A percentile compares a stretch with the other conserved stretches of the same genome.
These are phyloP conservation scores for Spondyliosoma cantharus DNA, from an alignment of 2,797 vertebrate genomes.

Conservation along the genomic window DNA sequence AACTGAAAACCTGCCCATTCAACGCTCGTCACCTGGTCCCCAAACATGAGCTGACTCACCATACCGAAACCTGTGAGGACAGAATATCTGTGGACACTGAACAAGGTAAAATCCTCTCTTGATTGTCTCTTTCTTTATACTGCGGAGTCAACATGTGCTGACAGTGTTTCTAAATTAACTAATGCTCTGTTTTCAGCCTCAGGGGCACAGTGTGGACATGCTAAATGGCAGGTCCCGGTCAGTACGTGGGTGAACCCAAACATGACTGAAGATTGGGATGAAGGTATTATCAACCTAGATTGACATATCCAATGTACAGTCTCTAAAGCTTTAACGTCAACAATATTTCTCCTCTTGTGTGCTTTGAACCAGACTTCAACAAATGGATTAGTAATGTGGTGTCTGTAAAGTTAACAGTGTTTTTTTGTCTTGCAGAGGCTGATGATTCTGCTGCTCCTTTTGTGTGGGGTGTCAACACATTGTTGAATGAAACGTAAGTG, in stretches of 20 bases:
- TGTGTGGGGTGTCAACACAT: constrained; percentile 71
- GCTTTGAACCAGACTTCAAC: not conserved
- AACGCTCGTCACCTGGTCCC: constrained; percentile 90
- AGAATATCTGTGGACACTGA: constrained; percentile 37
- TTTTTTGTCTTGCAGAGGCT: constrained; percentile 67
- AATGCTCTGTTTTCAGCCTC: constrained; percentile 34
- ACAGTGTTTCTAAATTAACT: not conserved
- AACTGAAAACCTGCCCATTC: constrained; percentile 89
- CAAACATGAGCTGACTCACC: constrained; percentile 83
- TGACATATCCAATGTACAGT: not conserved
- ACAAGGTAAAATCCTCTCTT: constrained; percentile 49
- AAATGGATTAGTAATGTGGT: not conserved
- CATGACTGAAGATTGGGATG: constrained; percentile 88
- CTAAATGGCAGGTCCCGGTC: constrained; percentile 69
- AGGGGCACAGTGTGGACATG: not conserved
- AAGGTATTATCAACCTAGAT: constrained; percentile 71
- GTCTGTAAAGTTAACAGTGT: not conserved
- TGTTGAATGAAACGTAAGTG: constrained; percentile 53
- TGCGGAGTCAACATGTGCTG: not conserved
- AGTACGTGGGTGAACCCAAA: constrained; percentile 83
- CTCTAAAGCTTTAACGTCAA: not conserved
- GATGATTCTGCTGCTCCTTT: constrained; percentile 66
- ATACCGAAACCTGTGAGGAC: constrained; percentile 87
- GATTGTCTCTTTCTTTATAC: not conserved
- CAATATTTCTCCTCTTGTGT: not conserved